Conservation (phyloP, 2,113 vertebrate species). For the Cynocephalus volans region DNA sequence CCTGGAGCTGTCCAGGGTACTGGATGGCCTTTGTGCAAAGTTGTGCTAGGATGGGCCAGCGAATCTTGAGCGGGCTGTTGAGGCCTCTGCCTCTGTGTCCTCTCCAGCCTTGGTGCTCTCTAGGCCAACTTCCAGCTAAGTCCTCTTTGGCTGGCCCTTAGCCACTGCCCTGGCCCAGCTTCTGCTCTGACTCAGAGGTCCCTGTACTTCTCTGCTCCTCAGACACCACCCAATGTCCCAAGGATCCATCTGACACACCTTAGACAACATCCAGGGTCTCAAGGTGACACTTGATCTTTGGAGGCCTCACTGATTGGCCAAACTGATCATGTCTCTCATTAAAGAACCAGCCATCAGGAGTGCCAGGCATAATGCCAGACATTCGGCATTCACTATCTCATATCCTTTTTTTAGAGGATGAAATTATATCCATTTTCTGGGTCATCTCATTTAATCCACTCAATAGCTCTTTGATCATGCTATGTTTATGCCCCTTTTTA, state of each 20-base stretch:
- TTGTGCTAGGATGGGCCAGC: not conserved
- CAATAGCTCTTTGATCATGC: not conserved
- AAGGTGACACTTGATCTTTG: not conserved
- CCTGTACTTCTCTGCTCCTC: not conserved
- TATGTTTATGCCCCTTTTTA: not conserved
- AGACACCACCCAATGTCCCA: not conserved
- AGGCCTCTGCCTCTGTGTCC: not conserved
- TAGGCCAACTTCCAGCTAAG: not conserved
- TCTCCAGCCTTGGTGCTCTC: not conserved
- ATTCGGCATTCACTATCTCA: not conserved
- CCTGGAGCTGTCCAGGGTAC: constrained; percentile 14
- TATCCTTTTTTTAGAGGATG: not conserved
- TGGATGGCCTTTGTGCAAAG: not conserved
- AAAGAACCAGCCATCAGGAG: not conserved
- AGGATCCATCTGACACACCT: not conserved
- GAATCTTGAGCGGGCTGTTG: not conserved
- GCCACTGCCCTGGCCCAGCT: not conserved
- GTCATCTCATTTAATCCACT: not conserved
- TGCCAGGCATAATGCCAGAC: not conserved
- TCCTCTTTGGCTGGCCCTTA: not conserved
- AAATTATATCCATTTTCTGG: not conserved
- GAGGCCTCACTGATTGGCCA: not conserved
- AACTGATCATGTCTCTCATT: not conserved
- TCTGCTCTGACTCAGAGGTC: not conserved
- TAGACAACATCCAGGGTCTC: not conserved